Base-by-base conservation (phyloP, 1,140 invertebrate genomes). In the Hypsibius dujardini region DNA sequence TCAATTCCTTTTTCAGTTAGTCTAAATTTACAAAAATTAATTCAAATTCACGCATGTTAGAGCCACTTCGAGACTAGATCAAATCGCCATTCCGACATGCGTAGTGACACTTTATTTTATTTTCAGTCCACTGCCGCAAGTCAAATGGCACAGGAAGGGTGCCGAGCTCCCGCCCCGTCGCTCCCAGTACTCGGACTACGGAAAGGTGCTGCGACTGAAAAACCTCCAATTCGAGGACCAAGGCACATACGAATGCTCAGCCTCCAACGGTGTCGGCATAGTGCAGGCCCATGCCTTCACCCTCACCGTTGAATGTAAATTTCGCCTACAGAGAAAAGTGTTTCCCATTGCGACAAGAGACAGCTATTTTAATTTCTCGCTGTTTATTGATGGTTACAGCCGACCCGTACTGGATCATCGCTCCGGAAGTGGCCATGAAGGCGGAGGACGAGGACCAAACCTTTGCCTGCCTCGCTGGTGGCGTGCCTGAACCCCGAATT, bases 391-490 rank as follows among this genome's bases (percentile, higher is more conserved):
- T 74, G 60, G 1, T 46, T 59, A 71, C 72, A 87, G 88, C 93
- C 47, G 85, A 87, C 47, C 94, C 93, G 0, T 95, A 90, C 79
- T 98, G 97, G 83, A 90, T 87, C 2, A 84, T 85, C n/a, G 89
- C 93, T 77, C 94, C 93, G 1, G 86, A 91, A 77, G 86, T 91
- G 74, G 83, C 88, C 67, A 90, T 90, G 76, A 87, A 87, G 1
- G 90, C 93, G 15, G 92, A 96, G 82, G 92, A 89, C 69, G 93
- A 95, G 78, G 88, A 85, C 7, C 88, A 89, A 0, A 84, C 86
- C 74, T 92, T 98, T 76, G 82, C 84, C 62, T 98, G 95, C 80
- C 84, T 86, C 72, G 95, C 95, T 0, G 85, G 83, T 3, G 95
- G 93, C 72, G 85, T 86, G 1, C 95, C 95, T 0, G 84, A 87